phyloP scores from a whole-genome alignment of 1,140 invertebrate species.

The Physella acuta region DNA sequence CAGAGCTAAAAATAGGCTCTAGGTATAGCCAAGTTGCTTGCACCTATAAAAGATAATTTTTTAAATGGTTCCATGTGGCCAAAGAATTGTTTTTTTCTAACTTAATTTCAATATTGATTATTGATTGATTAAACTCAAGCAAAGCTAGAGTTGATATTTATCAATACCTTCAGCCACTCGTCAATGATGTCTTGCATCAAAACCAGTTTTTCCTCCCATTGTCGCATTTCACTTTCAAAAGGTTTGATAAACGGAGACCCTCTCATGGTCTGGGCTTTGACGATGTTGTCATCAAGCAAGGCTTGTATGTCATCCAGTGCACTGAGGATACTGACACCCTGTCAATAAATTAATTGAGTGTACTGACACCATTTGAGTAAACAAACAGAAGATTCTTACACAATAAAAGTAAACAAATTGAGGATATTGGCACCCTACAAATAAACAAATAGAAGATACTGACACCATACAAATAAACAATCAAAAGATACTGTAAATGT shows the following conservation, averaged over 20 bases:
- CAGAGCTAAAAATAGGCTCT: slow-evolving; percentile 62
- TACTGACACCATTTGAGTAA: no score
- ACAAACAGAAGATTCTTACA: no score
- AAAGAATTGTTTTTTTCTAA: no score
- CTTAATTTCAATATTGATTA: no score
- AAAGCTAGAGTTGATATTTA: no score
- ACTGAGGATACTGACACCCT: slow-evolving; percentile 60
- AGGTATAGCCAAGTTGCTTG: slow-evolving; percentile 65
- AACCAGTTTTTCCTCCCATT: slow-evolving; percentile 61
- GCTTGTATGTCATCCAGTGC: slow-evolving; percentile 61
- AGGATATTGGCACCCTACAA: no score
- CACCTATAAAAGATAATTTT: slow-evolving; percentile 53
- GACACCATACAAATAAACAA: no score
- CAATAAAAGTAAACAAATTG: no score
- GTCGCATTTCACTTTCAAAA: slow-evolving; percentile 65
- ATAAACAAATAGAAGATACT: no score
- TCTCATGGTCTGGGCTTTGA: slow-evolving; percentile 62
- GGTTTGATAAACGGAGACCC: slow-evolving; percentile 62
- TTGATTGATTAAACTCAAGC: no score
- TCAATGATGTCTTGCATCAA: slow-evolving; percentile 63
- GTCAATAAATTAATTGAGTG: no score
- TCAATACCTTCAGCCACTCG: slow-evolving; percentile 61
- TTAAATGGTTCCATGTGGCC: not conserved
- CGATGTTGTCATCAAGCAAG: slow-evolving; percentile 61
- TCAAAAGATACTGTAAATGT: no score